phyloP scores from a whole-genome alignment of 2,113 vertebrate species.

The Hucho hucho region DNA sequence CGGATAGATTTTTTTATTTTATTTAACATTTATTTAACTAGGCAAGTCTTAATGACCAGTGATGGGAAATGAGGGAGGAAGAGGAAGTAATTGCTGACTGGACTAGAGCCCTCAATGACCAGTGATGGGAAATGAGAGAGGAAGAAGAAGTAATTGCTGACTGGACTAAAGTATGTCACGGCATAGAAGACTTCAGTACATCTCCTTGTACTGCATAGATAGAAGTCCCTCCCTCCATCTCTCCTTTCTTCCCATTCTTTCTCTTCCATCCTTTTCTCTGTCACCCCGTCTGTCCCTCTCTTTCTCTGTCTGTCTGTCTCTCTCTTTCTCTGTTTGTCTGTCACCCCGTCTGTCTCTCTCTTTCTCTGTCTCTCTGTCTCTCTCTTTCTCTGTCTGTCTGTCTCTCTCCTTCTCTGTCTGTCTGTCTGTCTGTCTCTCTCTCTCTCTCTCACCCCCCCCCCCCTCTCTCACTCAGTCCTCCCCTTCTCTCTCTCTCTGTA shows the following conservation, averaged over 20 bases:
- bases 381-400: too few species aligned
- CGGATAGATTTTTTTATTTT: too few species aligned
- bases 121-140: conserved; percentile 26
- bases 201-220: conserved; percentile 14
- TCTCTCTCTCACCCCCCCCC: not conserved
- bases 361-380: too few species aligned
- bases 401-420: not conserved
- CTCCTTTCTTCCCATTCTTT: not conserved
- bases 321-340: too few species aligned
- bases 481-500: conserved; percentile 26
- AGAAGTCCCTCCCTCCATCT: conserved; percentile 16
- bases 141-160: conserved; percentile 34
- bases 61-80: too few species aligned
- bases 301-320: too few species aligned
- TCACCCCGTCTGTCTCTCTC: too few species aligned
- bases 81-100: too few species aligned
- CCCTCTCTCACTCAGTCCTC: conserved; percentile 1
- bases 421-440: not conserved
- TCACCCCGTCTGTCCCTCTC: not conserved
- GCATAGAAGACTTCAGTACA: not conserved
- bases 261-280: conserved; percentile 6
- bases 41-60: too few species aligned
- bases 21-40: too few species aligned
- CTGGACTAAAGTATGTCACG: conserved; percentile 52
- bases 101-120: too few species aligned